These are phyloP conservation scores for Caenorhabditis latens DNA, from an alignment of 1,140 invertebrate species.

Conservation along the genomic window DNA sequence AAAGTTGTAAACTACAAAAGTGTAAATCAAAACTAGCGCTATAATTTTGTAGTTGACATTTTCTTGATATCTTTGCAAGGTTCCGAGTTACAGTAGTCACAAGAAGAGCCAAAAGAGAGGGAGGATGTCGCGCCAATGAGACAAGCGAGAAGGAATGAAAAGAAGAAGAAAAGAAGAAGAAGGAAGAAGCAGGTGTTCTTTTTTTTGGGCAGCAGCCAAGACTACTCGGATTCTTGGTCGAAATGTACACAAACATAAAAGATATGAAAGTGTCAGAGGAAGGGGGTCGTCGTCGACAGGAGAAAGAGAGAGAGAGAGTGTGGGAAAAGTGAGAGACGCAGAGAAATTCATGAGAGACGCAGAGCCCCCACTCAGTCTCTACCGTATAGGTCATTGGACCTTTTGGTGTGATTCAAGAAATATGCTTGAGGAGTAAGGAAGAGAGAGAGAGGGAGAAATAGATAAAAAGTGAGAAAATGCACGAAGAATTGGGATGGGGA, in stretches of 20 bases:
- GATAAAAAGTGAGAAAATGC: too few species aligned
- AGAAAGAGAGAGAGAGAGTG: background rate
- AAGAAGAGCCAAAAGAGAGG: background rate
- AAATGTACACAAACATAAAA: constrained; percentile 45
- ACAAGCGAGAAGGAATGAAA: background rate
- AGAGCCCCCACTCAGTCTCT: background rate
- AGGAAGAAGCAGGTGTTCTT: constrained; percentile 27
- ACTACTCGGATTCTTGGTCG: constrained; percentile 10
- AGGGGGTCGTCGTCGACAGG: background rate
- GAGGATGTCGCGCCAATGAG: too few species aligned
- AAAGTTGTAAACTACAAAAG: too few species aligned
- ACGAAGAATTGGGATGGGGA: too few species aligned
- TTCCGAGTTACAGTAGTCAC: too few species aligned
- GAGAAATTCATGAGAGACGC: background rate
- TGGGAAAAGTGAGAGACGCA: background rate
- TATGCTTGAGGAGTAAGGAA: background rate
- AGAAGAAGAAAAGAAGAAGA: constrained; percentile 4
- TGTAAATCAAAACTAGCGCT: too few species aligned
- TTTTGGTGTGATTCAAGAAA: background rate
- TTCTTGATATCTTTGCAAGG: too few species aligned
- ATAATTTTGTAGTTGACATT: too few species aligned
- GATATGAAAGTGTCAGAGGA: constrained; percentile 24
- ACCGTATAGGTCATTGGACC: constrained; percentile 14
- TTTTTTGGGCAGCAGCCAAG: background rate
- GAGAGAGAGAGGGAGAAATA: background rate